Conservation (phyloP, 1,140 invertebrate genomes). For the Hestina assimilis region DNA sequence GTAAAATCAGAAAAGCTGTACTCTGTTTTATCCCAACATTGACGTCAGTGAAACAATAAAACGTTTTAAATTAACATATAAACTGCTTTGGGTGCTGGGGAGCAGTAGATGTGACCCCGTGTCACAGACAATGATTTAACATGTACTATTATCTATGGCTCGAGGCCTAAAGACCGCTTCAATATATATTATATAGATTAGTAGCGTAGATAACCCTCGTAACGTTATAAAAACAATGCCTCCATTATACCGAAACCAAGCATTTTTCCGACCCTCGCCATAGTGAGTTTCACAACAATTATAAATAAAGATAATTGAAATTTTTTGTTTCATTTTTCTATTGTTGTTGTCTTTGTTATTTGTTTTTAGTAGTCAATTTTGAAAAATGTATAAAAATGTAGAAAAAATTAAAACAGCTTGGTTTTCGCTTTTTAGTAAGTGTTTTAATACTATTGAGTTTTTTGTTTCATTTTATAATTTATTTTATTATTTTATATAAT, state of each 20-base stretch:
- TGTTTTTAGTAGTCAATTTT: no score
- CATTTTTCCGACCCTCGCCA: slow-evolving; percentile 4
- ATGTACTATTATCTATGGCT: slow-evolving; percentile 15
- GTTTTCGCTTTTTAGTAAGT: no score
- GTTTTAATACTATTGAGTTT: no score
- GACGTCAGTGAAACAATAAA: slow-evolving; percentile 39
- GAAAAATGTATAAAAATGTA: no score
- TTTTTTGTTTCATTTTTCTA: neutral
- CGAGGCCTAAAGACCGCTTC: slow-evolving; percentile 1
- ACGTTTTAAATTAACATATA: slow-evolving; percentile 45
- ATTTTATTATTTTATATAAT: no score
- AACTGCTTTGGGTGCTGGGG: slow-evolving; percentile 23
- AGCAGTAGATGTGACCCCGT: slow-evolving; percentile 1
- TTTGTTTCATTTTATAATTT: no score
- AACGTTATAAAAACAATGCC: slow-evolving; percentile 17
- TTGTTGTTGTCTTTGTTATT: no score
- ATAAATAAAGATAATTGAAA: neutral
- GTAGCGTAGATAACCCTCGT: neutral
- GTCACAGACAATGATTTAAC: slow-evolving; percentile 27
- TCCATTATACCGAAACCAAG: slow-evolving; percentile 4
- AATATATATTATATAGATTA: slow-evolving; percentile 15
- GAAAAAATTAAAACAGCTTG: no score
- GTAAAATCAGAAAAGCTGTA: slow-evolving; percentile 17
- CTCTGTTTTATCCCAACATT: slow-evolving; percentile 27
- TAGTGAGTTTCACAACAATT: slow-evolving; percentile 2